Conservation (phyloP, 2,113 vertebrate genomes). For the Sciurus niger region DNA sequence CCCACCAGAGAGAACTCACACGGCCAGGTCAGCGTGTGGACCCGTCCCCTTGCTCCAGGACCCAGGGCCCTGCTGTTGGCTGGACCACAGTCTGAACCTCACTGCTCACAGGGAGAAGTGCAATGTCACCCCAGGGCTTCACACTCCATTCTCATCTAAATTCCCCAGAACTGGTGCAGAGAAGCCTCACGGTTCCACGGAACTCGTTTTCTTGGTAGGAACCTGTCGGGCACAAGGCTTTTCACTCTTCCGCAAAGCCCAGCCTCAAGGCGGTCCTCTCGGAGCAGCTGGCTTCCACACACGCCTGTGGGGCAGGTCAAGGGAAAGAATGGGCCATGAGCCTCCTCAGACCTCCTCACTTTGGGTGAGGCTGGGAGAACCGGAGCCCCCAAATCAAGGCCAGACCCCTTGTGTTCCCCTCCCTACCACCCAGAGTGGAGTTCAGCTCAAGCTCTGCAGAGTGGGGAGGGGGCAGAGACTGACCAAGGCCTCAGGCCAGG, state of each 20-base stretch:
- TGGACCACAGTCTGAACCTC: not conserved
- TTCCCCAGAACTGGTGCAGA: not conserved
- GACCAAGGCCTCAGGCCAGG: not conserved
- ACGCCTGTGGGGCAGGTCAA: not conserved
- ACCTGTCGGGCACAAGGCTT: not conserved
- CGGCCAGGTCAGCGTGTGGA: fast-evolving
- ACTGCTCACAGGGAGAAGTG: not conserved
- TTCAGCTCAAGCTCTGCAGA: not conserved
- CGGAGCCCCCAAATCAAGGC: not conserved
- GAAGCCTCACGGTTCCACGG: not conserved
- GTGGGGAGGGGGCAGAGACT: not conserved
- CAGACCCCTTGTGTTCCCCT: not conserved
- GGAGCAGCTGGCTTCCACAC: not conserved
- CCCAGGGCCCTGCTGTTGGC: not conserved
- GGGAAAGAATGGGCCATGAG: fast-evolving
- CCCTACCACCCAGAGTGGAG: not conserved
- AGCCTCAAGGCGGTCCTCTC: not conserved
- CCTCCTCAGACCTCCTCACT: not conserved
- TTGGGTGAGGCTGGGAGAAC: not conserved
- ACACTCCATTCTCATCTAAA: not conserved
- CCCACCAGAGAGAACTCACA: not conserved
- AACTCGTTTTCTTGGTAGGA: not conserved
- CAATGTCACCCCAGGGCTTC: not conserved
- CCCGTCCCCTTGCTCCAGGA: not conserved
- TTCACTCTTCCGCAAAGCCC: not conserved